Conservation (phyloP, 92 coral and sea anemone genomes). For the Heteractis magnifica region DNA sequence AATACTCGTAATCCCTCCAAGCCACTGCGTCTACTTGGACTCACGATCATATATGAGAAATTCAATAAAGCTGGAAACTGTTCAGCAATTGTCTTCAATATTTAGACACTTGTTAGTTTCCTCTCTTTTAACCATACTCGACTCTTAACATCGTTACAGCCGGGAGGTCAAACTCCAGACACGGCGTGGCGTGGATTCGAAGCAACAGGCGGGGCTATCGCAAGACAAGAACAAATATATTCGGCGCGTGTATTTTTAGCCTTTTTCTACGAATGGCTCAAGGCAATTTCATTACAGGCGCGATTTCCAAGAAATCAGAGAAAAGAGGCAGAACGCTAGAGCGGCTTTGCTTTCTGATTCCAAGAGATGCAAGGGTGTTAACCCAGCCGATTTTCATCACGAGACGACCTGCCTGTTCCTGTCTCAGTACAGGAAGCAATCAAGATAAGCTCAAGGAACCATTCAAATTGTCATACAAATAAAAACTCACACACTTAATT, state of each 20-base stretch:
- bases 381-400: background rate
- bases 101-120: too few species aligned
- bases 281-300: background rate
- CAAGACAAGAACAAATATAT: background rate
- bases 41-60: too few species aligned
- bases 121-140: too few species aligned
- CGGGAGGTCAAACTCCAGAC: too few species aligned
- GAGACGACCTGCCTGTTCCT: conserved; percentile 10
- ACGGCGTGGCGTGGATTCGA: background rate
- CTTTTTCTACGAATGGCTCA: background rate
- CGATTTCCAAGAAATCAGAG: background rate
- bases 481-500: background rate
- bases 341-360: background rate
- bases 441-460: background rate
- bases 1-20: too few species aligned
- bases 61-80: too few species aligned
- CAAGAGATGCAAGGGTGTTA: background rate
- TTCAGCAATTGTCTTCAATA: too few species aligned
- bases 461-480: conserved; percentile 3
- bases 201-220: background rate
- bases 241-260: background rate
- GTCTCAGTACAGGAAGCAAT: conserved; percentile 7
- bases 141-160: too few species aligned
- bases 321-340: background rate
- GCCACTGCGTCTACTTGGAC: too few species aligned